A percentile compares a stretch with the other conserved stretches of the same genome.
Conservation (phyloP, 2,888 invertebrate species). For the Diplolepis rosae region DNA sequence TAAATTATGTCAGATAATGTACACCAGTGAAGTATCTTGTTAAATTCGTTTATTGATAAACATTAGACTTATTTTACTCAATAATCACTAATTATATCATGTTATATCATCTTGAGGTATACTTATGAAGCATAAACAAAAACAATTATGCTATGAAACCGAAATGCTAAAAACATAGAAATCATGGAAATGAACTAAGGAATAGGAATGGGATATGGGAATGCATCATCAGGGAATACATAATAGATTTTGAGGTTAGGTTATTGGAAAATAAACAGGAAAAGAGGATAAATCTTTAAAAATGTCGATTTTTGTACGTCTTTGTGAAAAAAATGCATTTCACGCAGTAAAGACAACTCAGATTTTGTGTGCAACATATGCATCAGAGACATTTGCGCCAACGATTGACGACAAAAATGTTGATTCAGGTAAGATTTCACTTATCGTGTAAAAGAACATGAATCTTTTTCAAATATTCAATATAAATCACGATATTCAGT, state of each 20-base stretch:
- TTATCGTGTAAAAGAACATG: slow-evolving; percentile 19
- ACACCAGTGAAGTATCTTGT: too few species aligned
- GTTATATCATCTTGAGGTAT: too few species aligned
- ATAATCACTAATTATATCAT: too few species aligned
- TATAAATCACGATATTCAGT: too few species aligned
- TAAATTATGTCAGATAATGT: background rate
- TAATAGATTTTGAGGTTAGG: slow-evolving; percentile 3
- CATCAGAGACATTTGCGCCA: slow-evolving; percentile 2
- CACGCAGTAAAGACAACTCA: slow-evolving; percentile 3
- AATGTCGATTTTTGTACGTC: slow-evolving; percentile 14
- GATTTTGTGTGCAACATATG: background rate
- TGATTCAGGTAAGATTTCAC: slow-evolving; percentile 13
- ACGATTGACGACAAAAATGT: background rate
- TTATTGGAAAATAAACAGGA: background rate
- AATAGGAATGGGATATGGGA: background rate
- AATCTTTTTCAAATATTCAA: too few species aligned
- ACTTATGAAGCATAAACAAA: too few species aligned
- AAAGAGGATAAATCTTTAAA: background rate
- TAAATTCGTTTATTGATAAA: too few species aligned
- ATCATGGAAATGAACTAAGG: background rate
- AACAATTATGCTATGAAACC: too few species aligned
- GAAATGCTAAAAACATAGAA: background rate
- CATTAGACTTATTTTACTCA: too few species aligned
- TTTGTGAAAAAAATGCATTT: slow-evolving; percentile 8
- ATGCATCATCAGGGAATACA: too few species aligned